Percentiles rank a stretch among this genome's conserved stretches.
Conservation (phyloP, 2,797 vertebrate species). For the Diplodus puntazzo region DNA sequence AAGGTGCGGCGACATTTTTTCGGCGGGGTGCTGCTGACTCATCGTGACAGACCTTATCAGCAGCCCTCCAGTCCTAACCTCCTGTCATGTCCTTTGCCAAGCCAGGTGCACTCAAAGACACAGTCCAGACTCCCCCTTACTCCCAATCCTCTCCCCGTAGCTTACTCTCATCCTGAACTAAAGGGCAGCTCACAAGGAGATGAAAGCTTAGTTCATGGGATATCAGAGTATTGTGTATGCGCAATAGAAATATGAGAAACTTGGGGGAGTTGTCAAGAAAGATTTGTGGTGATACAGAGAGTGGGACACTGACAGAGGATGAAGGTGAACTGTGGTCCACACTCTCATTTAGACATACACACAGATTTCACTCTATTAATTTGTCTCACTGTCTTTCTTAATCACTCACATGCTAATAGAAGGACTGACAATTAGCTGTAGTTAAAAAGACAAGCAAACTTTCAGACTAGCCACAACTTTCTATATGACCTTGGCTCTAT, state of each 20-base stretch:
- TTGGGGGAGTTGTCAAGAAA: background rate
- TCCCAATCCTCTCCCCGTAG: background rate
- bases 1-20: constrained; percentile 40
- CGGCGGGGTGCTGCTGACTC: constrained; percentile 33
- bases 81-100: constrained; percentile 33
- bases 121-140: background rate
- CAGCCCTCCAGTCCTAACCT: constrained; percentile 45
- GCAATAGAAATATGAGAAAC: background rate
- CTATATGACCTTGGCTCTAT: constrained; percentile 34
- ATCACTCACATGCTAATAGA: constrained; percentile 4
- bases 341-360: background rate
- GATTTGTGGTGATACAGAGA: background rate
- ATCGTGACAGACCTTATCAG: constrained; percentile 59
- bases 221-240: constrained; percentile 18
- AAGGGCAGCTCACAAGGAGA: constrained; percentile 22
- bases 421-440: background rate
- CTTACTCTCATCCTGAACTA: constrained; percentile 17
- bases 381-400: constrained; percentile 4
- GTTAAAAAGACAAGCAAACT: constrained; percentile 6
- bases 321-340: background rate
- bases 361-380: constrained; percentile 2
- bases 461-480: background rate
- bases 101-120: constrained; percentile 34
- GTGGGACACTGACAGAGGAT: background rate
- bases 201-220: constrained; percentile 6